Conservation (phyloP, 2,113 vertebrate genomes). For the Lasiurus cinereus region DNA sequence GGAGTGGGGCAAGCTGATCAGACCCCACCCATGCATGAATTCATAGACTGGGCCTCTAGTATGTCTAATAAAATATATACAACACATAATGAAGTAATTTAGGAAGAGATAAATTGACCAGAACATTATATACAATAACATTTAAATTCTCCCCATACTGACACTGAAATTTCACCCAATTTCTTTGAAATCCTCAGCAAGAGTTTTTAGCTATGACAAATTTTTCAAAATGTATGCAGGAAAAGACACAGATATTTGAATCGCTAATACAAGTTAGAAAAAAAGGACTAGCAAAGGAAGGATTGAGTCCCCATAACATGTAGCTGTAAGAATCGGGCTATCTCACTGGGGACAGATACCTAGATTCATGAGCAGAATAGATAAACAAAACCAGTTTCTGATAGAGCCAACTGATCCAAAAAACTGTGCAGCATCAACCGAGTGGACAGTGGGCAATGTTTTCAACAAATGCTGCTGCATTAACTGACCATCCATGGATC, state of each 20-base stretch:
- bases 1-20: too few relatives aligned
- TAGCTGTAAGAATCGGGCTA: background rate
- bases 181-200: background rate
- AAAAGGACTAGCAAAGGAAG: background rate
- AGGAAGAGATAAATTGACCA: background rate
- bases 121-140: background rate
- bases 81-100: background rate
- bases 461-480: background rate
- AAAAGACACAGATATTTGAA: background rate
- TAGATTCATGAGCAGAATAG: background rate
- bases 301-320: too few relatives aligned
- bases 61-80: background rate
- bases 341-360: background rate
- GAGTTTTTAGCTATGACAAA: background rate
- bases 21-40: too few relatives aligned
- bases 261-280: background rate
- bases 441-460: background rate
- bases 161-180: background rate
- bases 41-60: too few relatives aligned
- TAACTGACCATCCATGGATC: background rate
- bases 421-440: background rate
- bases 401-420: background rate
- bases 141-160: background rate
- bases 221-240: background rate
- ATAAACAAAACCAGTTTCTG: background rate